Evolutionary conservation across 2,888 invertebrate genomes (phyloP).

Genomic region (Pharmacophagus antenor): DNA sequence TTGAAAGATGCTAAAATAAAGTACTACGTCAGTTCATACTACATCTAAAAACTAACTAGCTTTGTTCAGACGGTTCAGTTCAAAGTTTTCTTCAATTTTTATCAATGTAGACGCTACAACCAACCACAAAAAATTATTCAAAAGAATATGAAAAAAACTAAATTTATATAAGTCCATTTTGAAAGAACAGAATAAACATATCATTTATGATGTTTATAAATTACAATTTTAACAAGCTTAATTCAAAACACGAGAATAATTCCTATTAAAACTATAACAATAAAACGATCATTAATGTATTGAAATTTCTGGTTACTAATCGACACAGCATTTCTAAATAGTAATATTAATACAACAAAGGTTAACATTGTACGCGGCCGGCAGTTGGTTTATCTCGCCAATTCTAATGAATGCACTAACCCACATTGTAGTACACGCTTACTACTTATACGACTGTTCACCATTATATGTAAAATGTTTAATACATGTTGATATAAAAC

Average conservation of each 20-base stretch:
- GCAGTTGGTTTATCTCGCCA: conserved; percentile 64
- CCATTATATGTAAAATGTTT: background rate
- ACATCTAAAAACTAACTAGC: background rate
- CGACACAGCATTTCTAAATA: conserved; percentile 30
- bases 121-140: background rate
- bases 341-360: conserved; percentile 54
- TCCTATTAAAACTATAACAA: too few species aligned
- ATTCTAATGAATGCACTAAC: conserved; percentile 63
- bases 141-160: too few species aligned
- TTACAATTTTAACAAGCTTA: too few species aligned
- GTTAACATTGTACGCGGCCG: conserved; percentile 59
- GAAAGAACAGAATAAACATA: too few species aligned
- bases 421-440: conserved; percentile 50
- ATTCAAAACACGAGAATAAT: too few species aligned
- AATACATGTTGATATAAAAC: background rate
- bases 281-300: too few species aligned
- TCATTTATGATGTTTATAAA: too few species aligned
- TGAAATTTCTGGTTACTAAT: conserved; percentile 20
- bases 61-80: background rate
- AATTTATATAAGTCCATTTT: too few species aligned
- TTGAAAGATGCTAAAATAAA: background rate
- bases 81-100: background rate
- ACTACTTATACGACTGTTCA: conserved; percentile 26
- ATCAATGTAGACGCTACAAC: background rate
- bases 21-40: background rate